These are phyloP conservation scores for Sinocyclocheilus anshuiensis DNA, from an alignment of 2,113 vertebrate species.

Conservation along the genomic window DNA sequence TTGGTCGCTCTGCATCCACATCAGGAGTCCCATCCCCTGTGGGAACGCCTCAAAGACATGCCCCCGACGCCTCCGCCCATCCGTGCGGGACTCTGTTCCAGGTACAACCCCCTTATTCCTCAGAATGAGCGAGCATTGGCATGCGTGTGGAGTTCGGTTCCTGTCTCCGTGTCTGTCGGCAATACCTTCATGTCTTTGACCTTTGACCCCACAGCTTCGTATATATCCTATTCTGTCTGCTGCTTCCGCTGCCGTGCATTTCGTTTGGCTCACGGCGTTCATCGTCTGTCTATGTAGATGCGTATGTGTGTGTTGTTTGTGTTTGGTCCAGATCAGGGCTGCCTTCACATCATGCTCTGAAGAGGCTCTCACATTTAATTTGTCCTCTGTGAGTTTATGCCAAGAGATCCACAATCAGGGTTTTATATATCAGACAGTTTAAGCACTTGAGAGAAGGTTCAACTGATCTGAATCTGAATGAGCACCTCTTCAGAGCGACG, in stretches of 20 bases:
- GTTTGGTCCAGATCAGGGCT: slow-evolving; percentile 72
- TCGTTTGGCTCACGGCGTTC: slow-evolving; percentile 4
- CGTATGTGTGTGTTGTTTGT: slow-evolving; percentile 49
- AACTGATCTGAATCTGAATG: not conserved
- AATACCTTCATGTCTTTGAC: slow-evolving; percentile 57
- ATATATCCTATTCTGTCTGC: slow-evolving; percentile 17
- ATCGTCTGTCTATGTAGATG: slow-evolving; percentile 59
- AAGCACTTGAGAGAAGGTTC: not conserved
- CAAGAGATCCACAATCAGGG: slow-evolving; percentile 17
- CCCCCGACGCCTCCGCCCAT: slow-evolving; percentile 70
- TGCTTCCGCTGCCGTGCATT: slow-evolving; percentile 41
- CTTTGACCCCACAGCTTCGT: slow-evolving; percentile 40
- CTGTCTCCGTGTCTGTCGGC: slow-evolving; percentile 76
- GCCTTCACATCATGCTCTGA: slow-evolving; percentile 49
- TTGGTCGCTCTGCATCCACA: slow-evolving; percentile 89
- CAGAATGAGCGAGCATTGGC: slow-evolving; percentile 80
- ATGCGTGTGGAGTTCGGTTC: slow-evolving; percentile 78
- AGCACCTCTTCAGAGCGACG: slow-evolving; percentile 12
- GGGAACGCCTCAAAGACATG: slow-evolving; percentile 82
- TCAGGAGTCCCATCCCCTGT: slow-evolving; percentile 90
- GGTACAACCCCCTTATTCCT: slow-evolving; percentile 80
- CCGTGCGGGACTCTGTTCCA: slow-evolving; percentile 74
- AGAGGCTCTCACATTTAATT: slow-evolving; percentile 23
- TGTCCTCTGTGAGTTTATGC: not conserved
- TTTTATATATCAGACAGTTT: slow-evolving; percentile 22